These are phyloP conservation scores for Phlogophora meticulosa DNA, from an alignment of 2,888 invertebrate species.

Conservation along the genomic window DNA sequence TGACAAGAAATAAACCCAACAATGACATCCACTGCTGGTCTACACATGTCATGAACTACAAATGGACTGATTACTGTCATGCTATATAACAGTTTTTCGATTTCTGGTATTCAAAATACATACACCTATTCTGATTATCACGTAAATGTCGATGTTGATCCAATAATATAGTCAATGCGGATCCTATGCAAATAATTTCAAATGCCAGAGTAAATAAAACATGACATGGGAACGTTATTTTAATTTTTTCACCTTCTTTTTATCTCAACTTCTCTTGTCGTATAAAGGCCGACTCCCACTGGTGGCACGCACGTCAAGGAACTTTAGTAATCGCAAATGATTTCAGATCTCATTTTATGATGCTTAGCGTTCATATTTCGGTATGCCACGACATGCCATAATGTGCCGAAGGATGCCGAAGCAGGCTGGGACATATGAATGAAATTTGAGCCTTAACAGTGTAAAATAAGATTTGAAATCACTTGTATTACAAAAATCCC, in stretches of 20 bases:
- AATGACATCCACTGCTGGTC: background rate
- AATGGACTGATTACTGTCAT: constrained; percentile 1
- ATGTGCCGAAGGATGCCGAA: too few relatives aligned
- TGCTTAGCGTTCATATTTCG: too few relatives aligned
- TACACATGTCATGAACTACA: constrained; percentile 7
- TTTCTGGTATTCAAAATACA: constrained; percentile 18
- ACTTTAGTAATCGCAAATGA: too few relatives aligned
- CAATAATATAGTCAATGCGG: background rate
- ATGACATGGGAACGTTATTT: background rate
- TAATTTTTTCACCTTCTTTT: background rate
- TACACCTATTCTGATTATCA: background rate
- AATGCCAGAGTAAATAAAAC: constrained; percentile 3
- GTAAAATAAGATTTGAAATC: too few relatives aligned
- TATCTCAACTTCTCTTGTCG: background rate
- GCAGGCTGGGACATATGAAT: too few relatives aligned
- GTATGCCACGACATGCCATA: too few relatives aligned
- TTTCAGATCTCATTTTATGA: too few relatives aligned
- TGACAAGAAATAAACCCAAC: background rate
- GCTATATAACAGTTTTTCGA: background rate
- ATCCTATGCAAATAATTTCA: background rate
- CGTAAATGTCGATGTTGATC: background rate
- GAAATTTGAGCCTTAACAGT: too few relatives aligned
- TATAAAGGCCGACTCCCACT: background rate
- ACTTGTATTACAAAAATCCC: too few relatives aligned
- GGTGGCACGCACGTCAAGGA: background rate